Evolutionary conservation across 2,113 vertebrate genomes (phyloP).

Genomic region (Empidonax traillii): DNA sequence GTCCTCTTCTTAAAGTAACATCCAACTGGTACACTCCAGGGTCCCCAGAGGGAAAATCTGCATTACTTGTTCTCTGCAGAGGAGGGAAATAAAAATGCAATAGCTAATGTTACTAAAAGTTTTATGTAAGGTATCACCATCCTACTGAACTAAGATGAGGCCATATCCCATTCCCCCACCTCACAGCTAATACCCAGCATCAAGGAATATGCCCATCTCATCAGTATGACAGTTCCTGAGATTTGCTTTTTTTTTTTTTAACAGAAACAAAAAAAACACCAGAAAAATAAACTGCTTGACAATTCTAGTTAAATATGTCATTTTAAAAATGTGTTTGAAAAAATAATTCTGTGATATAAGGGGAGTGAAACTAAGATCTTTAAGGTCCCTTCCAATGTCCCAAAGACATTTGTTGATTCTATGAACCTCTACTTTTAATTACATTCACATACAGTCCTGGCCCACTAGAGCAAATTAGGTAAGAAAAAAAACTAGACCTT

Average conservation of each 20-base stretch:
- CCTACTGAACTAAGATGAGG: not conserved
- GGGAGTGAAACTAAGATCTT: not conserved
- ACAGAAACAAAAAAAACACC: not conserved
- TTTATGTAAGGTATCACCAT: not conserved
- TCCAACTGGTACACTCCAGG: slow-evolving; percentile 93
- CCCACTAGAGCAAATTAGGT: not conserved
- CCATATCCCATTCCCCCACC: not conserved
- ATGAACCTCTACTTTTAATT: not conserved
- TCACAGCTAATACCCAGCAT: not conserved
- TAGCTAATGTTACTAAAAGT: not conserved
- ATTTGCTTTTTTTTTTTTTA: too few relatives aligned
- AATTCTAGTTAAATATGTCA: not conserved
- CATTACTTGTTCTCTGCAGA: slow-evolving; percentile 86
- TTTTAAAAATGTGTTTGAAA: not conserved
- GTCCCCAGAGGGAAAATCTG: slow-evolving; percentile 72
- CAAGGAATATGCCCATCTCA: not conserved
- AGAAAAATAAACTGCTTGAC: not conserved
- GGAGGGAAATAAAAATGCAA: not conserved
- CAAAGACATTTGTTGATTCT: not conserved
- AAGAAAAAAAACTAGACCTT: not conserved
- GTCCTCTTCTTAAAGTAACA: slow-evolving; percentile 88
- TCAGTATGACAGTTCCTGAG: not conserved
- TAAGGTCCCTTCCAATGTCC: not conserved
- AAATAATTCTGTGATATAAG: not conserved
- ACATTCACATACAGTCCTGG: not conserved